phyloP scores from a whole-genome alignment of 1,140 invertebrate species.

The Megathymus violae region DNA sequence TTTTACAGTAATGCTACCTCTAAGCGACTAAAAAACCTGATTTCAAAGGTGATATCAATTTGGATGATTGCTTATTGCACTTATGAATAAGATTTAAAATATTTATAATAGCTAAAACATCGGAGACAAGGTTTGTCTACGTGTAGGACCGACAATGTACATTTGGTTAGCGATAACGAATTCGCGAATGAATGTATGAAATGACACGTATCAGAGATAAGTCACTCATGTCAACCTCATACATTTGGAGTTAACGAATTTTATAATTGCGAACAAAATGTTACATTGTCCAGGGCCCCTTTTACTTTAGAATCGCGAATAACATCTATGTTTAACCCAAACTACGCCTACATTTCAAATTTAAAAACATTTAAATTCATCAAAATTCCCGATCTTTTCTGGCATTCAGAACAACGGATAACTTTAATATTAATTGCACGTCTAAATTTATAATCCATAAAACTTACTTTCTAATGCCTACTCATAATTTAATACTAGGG shows the following conservation, averaged over 20 bases:
- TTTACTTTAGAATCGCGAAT: conserved; percentile 11
- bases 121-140: no score
- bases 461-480: conserved; percentile 33
- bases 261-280: no score
- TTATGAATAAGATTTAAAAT: conserved; percentile 36
- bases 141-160: no score
- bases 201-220: no score
- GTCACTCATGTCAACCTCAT: no score
- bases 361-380: not conserved
- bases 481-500: conserved; percentile 38
- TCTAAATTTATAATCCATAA: conserved; percentile 30
- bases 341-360: conserved; percentile 14
- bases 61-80: conserved; percentile 66
- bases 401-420: conserved; percentile 10
- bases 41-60: conserved; percentile 51
- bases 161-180: no score
- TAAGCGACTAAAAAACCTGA: conserved; percentile 45
- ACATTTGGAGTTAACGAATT: no score
- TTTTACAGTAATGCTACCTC: conserved; percentile 51
- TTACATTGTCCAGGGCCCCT: no score
- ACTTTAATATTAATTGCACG: conserved; percentile 35
- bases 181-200: no score
- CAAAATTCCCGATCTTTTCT: conserved; percentile 4
- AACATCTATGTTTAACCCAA: conserved; percentile 4
- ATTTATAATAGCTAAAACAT: conserved; percentile 27